Percentiles rank a stretch among this genome's conserved stretches.
Conservation (phyloP, 2,797 vertebrate species). For the Tympanoctomys barrerae region DNA sequence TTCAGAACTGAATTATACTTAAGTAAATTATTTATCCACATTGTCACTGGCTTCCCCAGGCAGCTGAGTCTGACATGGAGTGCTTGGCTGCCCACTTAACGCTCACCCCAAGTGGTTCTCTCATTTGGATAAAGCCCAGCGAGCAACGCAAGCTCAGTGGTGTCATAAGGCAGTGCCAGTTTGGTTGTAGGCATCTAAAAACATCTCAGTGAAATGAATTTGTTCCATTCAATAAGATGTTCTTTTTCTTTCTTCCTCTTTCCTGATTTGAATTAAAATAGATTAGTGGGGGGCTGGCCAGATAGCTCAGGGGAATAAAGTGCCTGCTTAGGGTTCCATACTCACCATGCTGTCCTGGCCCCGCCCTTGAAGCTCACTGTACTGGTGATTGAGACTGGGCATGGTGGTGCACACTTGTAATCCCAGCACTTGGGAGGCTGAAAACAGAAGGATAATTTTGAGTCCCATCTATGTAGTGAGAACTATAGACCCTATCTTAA, state of each 20-base stretch:
- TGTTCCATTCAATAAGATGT: fast-evolving
- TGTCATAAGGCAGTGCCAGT: background rate
- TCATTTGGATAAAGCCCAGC: background rate
- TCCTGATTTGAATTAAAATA: background rate
- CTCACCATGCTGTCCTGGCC: too few species aligned
- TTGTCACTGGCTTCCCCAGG: background rate
- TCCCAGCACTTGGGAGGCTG: too few species aligned
- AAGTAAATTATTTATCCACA: background rate
- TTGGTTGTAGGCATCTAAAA: background rate
- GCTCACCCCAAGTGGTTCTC: background rate
- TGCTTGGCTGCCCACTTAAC: background rate
- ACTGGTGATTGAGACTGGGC: too few species aligned
- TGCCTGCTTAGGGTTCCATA: too few species aligned
- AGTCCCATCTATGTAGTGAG: too few species aligned
- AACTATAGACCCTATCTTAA: too few species aligned
- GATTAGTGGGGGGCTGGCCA: background rate
- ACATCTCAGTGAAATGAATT: background rate
- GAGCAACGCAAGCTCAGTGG: fast-evolving
- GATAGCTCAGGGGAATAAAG: too few species aligned
- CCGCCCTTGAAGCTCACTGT: too few species aligned
- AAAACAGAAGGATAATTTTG: too few species aligned
- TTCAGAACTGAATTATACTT: background rate
- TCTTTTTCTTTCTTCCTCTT: background rate
- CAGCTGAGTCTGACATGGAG: background rate
- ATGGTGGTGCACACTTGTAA: too few species aligned